phyloP scores from a whole-genome alignment of 2,888 invertebrate species.

The Agriotes lineatus region DNA sequence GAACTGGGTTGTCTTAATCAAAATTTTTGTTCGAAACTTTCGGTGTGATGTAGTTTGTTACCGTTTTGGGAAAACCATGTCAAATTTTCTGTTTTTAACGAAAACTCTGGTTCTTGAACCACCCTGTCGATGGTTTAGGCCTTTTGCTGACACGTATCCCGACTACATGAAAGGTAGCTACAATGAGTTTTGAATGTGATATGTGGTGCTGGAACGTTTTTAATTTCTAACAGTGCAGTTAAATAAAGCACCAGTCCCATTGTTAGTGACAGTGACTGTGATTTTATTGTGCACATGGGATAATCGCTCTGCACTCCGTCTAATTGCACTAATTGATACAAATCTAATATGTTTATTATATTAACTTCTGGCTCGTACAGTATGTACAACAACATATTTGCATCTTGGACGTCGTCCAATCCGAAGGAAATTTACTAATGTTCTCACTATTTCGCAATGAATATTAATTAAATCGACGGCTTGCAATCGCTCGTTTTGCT shows the following conservation, averaged over 20 bases:
- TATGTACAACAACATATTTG: not conserved
- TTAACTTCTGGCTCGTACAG: slow-evolving; percentile 3
- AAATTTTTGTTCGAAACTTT: no score
- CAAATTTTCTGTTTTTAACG: not conserved
- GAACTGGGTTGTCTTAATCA: no score
- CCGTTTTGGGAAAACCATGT: not conserved
- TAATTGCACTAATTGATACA: not conserved
- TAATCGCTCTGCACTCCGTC: not conserved
- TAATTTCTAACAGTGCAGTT: not conserved
- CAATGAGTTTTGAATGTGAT: slow-evolving; percentile 57
- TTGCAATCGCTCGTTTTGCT: no score
- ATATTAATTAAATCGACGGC: not conserved
- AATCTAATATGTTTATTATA: not conserved
- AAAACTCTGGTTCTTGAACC: no score
- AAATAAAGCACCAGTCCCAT: no score
- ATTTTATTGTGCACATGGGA: slow-evolving; percentile 4
- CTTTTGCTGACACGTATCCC: slow-evolving; percentile 67
- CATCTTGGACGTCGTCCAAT: slow-evolving; percentile 11
- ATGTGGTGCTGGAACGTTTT: no score
- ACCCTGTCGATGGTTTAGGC: not conserved
- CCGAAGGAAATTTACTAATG: not conserved
- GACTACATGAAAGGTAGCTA: slow-evolving; percentile 63
- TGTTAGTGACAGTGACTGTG: not conserved
- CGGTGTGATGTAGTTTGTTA: no score
- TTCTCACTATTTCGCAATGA: not conserved